phyloP scores from a whole-genome alignment of 2,797 vertebrate species.

The Myotis daubentonii region DNA sequence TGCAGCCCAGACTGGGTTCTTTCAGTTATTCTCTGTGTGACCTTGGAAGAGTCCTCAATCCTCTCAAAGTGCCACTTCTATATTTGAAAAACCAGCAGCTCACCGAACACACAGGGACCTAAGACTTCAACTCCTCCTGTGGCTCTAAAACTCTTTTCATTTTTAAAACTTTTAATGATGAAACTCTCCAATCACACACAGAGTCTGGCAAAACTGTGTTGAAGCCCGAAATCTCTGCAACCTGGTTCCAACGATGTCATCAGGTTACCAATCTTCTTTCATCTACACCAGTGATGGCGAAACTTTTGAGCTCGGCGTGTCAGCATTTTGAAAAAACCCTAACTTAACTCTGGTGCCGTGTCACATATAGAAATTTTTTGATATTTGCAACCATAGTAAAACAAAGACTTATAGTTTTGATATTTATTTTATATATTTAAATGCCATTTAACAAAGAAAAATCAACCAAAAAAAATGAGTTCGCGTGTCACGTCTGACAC shows the following conservation, averaged over 20 bases:
- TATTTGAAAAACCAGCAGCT: not conserved
- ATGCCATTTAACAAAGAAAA: no score
- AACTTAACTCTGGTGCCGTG: no score
- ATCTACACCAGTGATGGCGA: not conserved
- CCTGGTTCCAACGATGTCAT: not conserved
- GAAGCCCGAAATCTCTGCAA: not conserved
- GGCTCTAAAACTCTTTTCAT: not conserved
- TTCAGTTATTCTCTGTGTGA: not conserved
- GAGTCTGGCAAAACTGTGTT: not conserved
- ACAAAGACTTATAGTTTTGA: no score
- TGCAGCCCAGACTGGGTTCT: not conserved
- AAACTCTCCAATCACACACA: not conserved
- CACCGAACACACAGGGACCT: not conserved
- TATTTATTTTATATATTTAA: no score
- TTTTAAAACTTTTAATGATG: not conserved
- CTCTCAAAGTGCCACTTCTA: not conserved
- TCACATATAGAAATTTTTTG: no score
- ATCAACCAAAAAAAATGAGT: no score
- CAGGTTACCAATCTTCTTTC: not conserved
- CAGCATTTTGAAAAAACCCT: no score
- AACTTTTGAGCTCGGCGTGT: no score
- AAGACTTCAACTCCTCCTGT: not conserved
- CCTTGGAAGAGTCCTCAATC: not conserved
- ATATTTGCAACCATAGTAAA: no score
- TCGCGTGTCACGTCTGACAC: no score